Evolutionary conservation across 2,888 invertebrate genomes (phyloP).

Genomic region (Rhogogaster chlorosoma): DNA sequence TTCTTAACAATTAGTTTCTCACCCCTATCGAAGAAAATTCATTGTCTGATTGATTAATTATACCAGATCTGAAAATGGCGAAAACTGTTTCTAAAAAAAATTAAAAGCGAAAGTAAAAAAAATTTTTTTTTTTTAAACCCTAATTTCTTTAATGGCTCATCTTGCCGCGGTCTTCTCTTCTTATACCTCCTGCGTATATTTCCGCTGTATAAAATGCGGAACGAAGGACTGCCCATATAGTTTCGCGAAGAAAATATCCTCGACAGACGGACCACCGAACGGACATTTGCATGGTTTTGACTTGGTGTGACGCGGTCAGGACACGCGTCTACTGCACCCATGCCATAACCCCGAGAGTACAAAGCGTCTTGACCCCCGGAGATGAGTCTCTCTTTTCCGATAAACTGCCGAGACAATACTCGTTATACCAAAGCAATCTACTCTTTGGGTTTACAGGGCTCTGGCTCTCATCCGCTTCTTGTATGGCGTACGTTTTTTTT

Average conservation of each 20-base stretch:
- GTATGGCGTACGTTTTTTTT: background rate
- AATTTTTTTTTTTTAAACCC: no score
- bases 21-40: no score
- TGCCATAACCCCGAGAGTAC: conserved; percentile 60
- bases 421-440: conserved; percentile 38
- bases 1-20: no score
- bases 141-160: no score
- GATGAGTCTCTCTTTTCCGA: conserved; percentile 35
- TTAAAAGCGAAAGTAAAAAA: no score
- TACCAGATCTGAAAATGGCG: no score
- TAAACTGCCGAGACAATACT: conserved; percentile 45
- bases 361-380: conserved; percentile 29
- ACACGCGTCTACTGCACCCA: conserved; percentile 65
- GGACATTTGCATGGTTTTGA: conserved; percentile 65
- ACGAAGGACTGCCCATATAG: background rate
- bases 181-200: background rate
- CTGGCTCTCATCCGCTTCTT: background rate
- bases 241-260: background rate
- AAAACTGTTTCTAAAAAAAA: no score
- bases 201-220: background rate
- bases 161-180: no score
- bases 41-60: no score
- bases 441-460: background rate
- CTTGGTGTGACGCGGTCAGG: conserved; percentile 66
- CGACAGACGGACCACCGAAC: conserved; percentile 9